Percentiles rank a stretch among this genome's conserved stretches.
Evolutionary conservation across 2,797 vertebrate genomes (phyloP).

Genomic region (Pseudomugil gertrudae): DNA sequence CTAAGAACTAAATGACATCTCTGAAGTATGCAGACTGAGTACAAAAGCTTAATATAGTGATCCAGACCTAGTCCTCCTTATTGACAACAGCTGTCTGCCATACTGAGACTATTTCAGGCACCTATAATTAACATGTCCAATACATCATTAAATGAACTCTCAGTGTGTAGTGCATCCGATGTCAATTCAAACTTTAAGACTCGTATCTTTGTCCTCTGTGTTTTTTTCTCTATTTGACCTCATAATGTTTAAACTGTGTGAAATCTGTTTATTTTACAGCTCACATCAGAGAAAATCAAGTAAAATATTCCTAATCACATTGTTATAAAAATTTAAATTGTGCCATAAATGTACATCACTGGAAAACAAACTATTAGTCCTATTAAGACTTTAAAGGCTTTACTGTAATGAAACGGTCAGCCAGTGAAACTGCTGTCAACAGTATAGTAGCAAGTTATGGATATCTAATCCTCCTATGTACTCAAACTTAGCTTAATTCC

Average conservation of each 20-base stretch:
- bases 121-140: slow-evolving; percentile 71
- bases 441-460: slow-evolving; percentile 37
- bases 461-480: slow-evolving; percentile 52
- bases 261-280: neutral
- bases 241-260: neutral
- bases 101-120: slow-evolving; percentile 51
- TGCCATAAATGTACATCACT: neutral
- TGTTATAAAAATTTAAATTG: neutral
- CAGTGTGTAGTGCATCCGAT: slow-evolving; percentile 50
- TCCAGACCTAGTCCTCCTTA: slow-evolving; percentile 43
- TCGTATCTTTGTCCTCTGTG: neutral
- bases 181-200: slow-evolving; percentile 49
- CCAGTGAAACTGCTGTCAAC: slow-evolving; percentile 37
- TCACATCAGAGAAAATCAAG: neutral
- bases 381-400: slow-evolving; percentile 2
- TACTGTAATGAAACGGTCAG: slow-evolving; percentile 11
- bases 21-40: slow-evolving; percentile 40
- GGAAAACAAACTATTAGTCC: neutral
- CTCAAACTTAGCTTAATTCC: slow-evolving; percentile 45
- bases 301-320: neutral
- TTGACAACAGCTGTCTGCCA: slow-evolving; percentile 46
- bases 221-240: slow-evolving; percentile 3
- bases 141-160: slow-evolving; percentile 72
- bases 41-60: slow-evolving; percentile 35
- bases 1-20: slow-evolving; percentile 40